Percentiles rank a stretch among this genome's conserved stretches.
Evolutionary conservation across 2,113 vertebrate species (phyloP).

Genomic region (Ursus arctos): DNA sequence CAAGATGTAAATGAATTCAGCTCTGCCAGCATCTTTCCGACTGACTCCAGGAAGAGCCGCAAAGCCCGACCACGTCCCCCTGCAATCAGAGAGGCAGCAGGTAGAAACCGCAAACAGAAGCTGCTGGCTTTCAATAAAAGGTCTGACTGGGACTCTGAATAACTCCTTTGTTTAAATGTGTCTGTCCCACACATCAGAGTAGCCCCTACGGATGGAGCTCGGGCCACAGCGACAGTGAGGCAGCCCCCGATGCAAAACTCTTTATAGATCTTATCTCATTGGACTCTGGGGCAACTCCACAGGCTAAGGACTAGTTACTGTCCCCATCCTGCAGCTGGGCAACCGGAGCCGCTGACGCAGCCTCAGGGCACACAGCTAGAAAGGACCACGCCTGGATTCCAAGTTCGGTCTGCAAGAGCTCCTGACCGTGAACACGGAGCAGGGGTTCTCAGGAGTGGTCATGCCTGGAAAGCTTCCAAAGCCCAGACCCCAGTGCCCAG

Average conservation of each 20-base stretch:
- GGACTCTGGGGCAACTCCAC: not conserved
- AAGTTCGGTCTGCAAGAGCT: not conserved
- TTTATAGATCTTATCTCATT: not conserved
- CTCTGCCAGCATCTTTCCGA: not conserved
- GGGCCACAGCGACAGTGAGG: not conserved
- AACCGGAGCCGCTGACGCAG: not conserved
- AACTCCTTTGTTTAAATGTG: not conserved
- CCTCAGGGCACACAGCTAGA: not conserved
- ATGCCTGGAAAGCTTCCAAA: not conserved
- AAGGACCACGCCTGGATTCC: not conserved
- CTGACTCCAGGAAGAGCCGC: not conserved
- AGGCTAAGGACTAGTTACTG: not conserved
- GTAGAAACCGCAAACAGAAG: not conserved
- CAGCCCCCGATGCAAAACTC: not conserved
- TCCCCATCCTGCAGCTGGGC: not conserved
- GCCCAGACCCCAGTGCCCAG: not conserved
- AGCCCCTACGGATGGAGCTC: not conserved
- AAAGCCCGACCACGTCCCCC: not conserved
- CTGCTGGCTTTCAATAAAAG: not conserved
- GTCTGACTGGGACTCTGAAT: not conserved
- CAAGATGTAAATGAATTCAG: not conserved
- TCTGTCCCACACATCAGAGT: not conserved
- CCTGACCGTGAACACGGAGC: not conserved
- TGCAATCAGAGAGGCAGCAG: not conserved
- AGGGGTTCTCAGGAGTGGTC: not conserved